Conservation (phyloP, 2,888 invertebrate species). For the Ceraclea dissimilis region DNA sequence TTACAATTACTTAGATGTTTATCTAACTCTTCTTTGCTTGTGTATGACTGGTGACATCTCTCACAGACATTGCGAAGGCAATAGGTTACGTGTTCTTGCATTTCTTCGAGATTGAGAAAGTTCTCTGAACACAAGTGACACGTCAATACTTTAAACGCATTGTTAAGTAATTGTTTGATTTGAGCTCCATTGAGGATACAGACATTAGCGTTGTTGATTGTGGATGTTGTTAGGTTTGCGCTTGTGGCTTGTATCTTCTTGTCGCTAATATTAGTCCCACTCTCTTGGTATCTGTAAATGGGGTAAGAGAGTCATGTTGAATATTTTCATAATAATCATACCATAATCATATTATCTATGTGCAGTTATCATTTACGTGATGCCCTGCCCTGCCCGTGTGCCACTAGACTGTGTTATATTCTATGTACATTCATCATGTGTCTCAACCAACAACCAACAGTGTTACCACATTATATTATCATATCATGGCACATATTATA, state of each 20-base stretch:
- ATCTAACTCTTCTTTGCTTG: background rate
- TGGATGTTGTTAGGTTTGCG: background rate
- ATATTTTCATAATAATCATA: constrained; percentile 7
- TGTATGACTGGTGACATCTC: constrained; percentile 7
- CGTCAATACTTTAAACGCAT: background rate
- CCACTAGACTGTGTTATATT: too few relatives aligned
- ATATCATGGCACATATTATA: too few relatives aligned
- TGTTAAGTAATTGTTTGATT: constrained; percentile 3
- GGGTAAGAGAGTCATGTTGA: constrained; percentile 18
- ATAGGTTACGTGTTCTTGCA: background rate
- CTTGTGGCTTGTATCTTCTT: background rate
- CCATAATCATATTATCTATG: background rate
- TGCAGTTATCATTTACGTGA: background rate
- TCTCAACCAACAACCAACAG: too few relatives aligned
- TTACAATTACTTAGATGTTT: constrained; percentile 7
- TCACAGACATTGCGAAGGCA: constrained; percentile 6
- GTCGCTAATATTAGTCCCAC: constrained; percentile 8
- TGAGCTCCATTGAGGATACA: constrained; percentile 3
- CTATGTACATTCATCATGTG: too few relatives aligned
- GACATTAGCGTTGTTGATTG: background rate
- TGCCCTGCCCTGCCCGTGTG: background rate
- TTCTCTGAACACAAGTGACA: constrained; percentile 11
- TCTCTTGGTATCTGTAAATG: constrained; percentile 20
- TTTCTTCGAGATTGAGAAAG: constrained; percentile 7
- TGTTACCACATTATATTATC: too few relatives aligned